phyloP scores from a whole-genome alignment of 2,113 vertebrate species.

The human region GRCh38 chr19:34974001-34974500 shows the following conservation, averaged over 20 bases:
- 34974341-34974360: rapidly evolving
- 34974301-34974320: background rate
- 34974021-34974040: background rate
- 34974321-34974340: background rate
- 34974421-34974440: background rate
- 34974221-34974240: background rate
- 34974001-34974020: background rate
- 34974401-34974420: background rate
- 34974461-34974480: background rate
- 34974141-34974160: background rate
- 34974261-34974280: background rate
- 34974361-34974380: background rate
- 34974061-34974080: background rate
- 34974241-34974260: background rate
- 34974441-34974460: background rate
- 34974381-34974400: background rate
- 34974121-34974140: background rate
- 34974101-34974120: rapidly evolving
- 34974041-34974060: background rate
- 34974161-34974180: background rate
- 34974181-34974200: background rate
- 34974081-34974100: no score
- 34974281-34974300: background rate
- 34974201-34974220: background rate
- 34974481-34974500: background rate